Conservation (phyloP, 1,140 invertebrate genomes). For the Macrobrachium rosenbergii region DNA sequence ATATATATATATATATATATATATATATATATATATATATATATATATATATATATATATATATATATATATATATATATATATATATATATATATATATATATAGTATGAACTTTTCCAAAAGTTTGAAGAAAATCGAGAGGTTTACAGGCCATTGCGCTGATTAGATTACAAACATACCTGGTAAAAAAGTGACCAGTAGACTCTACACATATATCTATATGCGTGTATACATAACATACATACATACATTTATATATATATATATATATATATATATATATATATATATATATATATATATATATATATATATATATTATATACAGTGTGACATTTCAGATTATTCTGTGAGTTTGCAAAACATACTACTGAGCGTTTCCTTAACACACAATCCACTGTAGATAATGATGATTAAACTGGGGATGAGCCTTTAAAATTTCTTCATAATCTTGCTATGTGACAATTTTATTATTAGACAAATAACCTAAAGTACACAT, state of each 20-base stretch:
- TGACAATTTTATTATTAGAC: too few relatives aligned
- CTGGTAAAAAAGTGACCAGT: too few relatives aligned
- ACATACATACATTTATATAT: constrained; percentile 14
- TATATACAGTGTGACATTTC: background rate
- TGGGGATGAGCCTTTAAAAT: too few relatives aligned
- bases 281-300: constrained; percentile 38
- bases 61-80: constrained; percentile 15
- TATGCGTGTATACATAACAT: background rate
- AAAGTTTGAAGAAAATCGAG: too few relatives aligned
- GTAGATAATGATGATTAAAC: too few relatives aligned
- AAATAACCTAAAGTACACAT: too few relatives aligned
- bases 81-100: constrained; percentile 25
- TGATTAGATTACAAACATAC: too few relatives aligned
- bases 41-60: background rate
- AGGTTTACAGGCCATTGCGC: too few relatives aligned
- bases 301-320: constrained; percentile 36
- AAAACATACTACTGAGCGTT: background rate
- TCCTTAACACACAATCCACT: too few relatives aligned
- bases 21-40: constrained; percentile 5
- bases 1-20: background rate
- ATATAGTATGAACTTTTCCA: too few relatives aligned
- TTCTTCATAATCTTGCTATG: too few relatives aligned
- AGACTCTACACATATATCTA: too few relatives aligned
- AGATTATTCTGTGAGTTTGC: background rate
- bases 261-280: constrained; percentile 28